A percentile compares a stretch with the other conserved stretches of the same genome.
phyloP scores from a whole-genome alignment of 2,888 invertebrate species.

The Meteorus cinctellus region DNA sequence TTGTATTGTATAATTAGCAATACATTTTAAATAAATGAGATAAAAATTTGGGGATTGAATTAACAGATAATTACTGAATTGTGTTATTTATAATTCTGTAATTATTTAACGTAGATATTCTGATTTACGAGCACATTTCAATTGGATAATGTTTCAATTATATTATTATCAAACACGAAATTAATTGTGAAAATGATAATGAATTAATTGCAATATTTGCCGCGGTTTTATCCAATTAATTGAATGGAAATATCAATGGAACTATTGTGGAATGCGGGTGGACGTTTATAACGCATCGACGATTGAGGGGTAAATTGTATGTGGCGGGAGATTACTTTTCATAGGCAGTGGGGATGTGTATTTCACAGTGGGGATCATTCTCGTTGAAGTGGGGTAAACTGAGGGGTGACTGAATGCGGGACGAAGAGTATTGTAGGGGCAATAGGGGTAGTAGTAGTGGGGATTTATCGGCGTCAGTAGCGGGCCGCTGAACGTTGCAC shows the following conservation, averaged over 20 bases:
- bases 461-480: slow-evolving; percentile 61
- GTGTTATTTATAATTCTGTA: background rate
- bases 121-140: background rate
- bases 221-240: slow-evolving; percentile 8
- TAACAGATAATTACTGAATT: background rate
- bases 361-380: background rate
- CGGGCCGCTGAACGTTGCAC: slow-evolving; percentile 68
- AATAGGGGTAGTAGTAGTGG: slow-evolving; percentile 50
- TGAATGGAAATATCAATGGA: background rate
- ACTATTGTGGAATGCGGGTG: slow-evolving; percentile 48
- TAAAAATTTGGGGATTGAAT: background rate
- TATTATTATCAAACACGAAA: background rate
- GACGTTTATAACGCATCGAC: slow-evolving; percentile 57
- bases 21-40: too few relatives aligned
- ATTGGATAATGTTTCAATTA: background rate
- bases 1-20: too few relatives aligned
- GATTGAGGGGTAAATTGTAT: slow-evolving; percentile 57
- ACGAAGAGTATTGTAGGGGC: slow-evolving; percentile 23
- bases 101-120: background rate
- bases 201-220: slow-evolving; percentile 1
- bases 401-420: slow-evolving; percentile 37
- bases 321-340: slow-evolving; percentile 36
- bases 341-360: background rate
- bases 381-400: slow-evolving; percentile 19
- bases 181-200: slow-evolving; percentile 7